Evolutionary conservation across 1,140 invertebrate genomes (phyloP).

Genomic region (Drosophila grimshawi): DNA sequence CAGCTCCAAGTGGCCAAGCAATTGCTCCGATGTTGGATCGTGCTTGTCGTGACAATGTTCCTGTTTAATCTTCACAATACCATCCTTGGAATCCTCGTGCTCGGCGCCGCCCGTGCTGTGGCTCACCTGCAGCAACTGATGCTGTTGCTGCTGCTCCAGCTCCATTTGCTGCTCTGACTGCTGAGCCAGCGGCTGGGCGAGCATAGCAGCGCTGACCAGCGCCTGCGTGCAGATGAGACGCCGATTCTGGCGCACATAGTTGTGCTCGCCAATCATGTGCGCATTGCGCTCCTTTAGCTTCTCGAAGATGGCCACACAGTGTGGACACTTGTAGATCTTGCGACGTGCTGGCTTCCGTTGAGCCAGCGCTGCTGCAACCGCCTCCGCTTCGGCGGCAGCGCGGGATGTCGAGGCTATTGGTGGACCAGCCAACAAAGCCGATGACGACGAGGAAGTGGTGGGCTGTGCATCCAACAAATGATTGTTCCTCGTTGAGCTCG

Average conservation of each 20-base stretch:
- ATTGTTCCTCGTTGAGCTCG: constrained; percentile 50
- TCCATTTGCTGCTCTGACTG: not conserved
- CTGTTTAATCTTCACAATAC: constrained; percentile 78
- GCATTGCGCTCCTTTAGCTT: constrained; percentile 81
- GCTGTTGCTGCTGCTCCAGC: constrained; percentile 16
- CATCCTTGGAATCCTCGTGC: constrained; percentile 75
- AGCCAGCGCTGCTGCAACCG: constrained; percentile 45
- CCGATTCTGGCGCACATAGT: constrained; percentile 80
- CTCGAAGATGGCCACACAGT: constrained; percentile 70
- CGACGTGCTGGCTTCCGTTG: constrained; percentile 61
- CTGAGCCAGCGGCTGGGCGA: constrained; percentile 26
- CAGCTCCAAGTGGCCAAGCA: constrained; percentile 50
- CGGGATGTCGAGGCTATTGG: constrained; percentile 72
- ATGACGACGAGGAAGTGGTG: constrained; percentile 63
- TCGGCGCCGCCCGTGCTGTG: constrained; percentile 7
- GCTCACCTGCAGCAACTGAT: constrained; percentile 26
- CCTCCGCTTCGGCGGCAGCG: constrained; percentile 67
- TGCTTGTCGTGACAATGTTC: constrained; percentile 70
- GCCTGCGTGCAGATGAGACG: constrained; percentile 73
- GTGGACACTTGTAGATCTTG: constrained; percentile 78
- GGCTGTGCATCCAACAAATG: constrained; percentile 46
- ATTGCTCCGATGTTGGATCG: constrained; percentile 43
- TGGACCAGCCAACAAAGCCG: constrained; percentile 75
- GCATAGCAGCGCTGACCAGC: constrained; percentile 23
- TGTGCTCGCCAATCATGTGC: constrained; percentile 75